Evolutionary conservation across 2,113 vertebrate species (phyloP), one percentile per base, ranked within the genome.

Genomic region (Galeopterus variegatus): DNA sequence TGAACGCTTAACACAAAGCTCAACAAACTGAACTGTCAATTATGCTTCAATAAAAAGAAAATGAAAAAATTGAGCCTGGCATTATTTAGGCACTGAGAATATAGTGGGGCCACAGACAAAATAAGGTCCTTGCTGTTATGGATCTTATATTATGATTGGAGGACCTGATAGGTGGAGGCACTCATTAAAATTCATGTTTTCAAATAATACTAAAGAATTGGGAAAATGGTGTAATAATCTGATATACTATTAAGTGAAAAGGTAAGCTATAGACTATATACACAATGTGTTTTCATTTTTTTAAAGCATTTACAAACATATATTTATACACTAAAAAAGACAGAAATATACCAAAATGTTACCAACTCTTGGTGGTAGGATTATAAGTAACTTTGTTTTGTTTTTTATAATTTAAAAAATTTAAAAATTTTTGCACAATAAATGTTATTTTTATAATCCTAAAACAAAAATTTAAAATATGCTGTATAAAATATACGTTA

Each of bases 321-420:
- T 52, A n/a, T 70, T 70, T 62, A 92, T 2, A 93, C 8, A 21
- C 52, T 17, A 2, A 48, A 48, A n/a, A 91, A 58, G 73, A 52
- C 8, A 77, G 31, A 94, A 36, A 75, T 81, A 11, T 6, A 48
- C 11, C 9, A 77, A 65, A 81, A 50, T 76, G 8, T 86, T 86
- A 81, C 19, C 41, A 41, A 41, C 24, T 93, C 69, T 90, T 90
- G 62, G 62, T 65, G 36, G 24, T 77, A 84, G 50, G 5, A 62
- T 83, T 93, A n/a, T 64, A 56, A 93, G 70, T 93, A 87, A 80
- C 70, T 67, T 91, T 69, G 33, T 65, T 81, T 91, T 69, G 33
- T 65, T 81, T 77, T 88, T 91, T 85, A 88, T 45, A 83, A 33
- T 90, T 90, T 76, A 31, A 60, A 23, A 2, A 41, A 41, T 41